These are phyloP conservation scores for Fistularia tabacaria DNA, from an alignment of 2,797 vertebrate species.

Conservation along the genomic window DNA sequence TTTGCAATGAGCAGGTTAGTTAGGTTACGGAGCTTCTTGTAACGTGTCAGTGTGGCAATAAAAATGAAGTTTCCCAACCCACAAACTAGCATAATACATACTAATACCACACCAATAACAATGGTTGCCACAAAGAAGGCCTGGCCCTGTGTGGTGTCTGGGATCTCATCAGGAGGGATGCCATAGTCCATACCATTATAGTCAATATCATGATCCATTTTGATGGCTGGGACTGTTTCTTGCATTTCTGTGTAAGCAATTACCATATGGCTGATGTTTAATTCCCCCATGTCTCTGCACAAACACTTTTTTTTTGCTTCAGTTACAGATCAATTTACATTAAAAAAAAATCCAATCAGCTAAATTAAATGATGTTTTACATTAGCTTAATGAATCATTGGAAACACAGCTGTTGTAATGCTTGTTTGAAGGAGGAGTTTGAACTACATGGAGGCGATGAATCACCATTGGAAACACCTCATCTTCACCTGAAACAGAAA, in stretches of 20 bases:
- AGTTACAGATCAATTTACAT: background rate
- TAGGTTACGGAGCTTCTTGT: conserved; percentile 93
- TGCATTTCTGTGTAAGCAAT: conserved; percentile 7
- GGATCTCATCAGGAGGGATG: conserved; percentile 80
- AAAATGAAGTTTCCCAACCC: conserved; percentile 94
- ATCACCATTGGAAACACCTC: conserved; percentile 21
- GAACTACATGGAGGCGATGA: background rate
- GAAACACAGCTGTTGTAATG: background rate
- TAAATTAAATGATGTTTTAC: background rate
- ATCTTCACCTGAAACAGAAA: conserved; percentile 55
- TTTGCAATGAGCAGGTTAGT: conserved; percentile 97
- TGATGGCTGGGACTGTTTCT: conserved; percentile 14
- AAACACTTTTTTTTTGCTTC: background rate
- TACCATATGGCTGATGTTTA: conserved; percentile 58
- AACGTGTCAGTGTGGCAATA: conserved; percentile 84
- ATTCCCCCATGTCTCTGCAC: conserved; percentile 61
- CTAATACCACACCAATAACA: conserved; percentile 83
- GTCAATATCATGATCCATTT: conserved; percentile 67
- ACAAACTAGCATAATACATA: conserved; percentile 91
- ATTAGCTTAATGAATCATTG: conserved; percentile 3
- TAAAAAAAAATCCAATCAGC: conserved; percentile 2
- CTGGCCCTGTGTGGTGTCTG: conserved; percentile 85
- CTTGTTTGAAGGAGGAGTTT: conserved; percentile 2
- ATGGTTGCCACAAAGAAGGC: conserved; percentile 91
- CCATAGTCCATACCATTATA: conserved; percentile 83